Evolutionary conservation across 2,888 invertebrate species (phyloP).

Genomic region (Ctenicera cuprea): DNA sequence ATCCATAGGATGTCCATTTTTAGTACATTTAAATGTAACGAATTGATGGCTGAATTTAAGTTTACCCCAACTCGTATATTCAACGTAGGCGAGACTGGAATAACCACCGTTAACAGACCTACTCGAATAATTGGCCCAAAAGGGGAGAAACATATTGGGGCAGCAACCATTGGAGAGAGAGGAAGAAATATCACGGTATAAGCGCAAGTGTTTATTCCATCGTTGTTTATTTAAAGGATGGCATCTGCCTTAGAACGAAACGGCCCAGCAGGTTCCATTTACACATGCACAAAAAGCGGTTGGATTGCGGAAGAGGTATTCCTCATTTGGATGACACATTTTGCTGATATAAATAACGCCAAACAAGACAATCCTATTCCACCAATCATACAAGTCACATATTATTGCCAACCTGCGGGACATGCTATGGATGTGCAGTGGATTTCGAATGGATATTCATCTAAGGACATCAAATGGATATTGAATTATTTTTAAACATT

Average conservation of each 20-base stretch:
- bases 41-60: no score
- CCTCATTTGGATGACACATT: conserved; percentile 3
- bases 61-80: neutral
- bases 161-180: no score
- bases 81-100: neutral
- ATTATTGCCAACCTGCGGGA: neutral
- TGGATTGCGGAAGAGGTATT: neutral
- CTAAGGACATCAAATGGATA: no score
- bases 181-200: neutral
- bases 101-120: neutral
- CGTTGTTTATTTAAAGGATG: conserved; percentile 17
- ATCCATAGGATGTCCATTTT: no score
- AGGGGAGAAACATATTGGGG: no score
- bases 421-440: no score
- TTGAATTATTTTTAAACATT: no score
- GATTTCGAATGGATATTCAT: no score
- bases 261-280: conserved; percentile 5
- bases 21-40: no score
- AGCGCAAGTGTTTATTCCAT: neutral
- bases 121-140: no score
- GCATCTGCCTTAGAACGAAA: conserved; percentile 11
- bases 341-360: conserved; percentile 3
- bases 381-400: conserved; percentile 3
- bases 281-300: neutral
- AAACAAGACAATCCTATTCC: neutral